Conservation (phyloP, 2,797 vertebrate genomes). For the Chanos chanos region DNA sequence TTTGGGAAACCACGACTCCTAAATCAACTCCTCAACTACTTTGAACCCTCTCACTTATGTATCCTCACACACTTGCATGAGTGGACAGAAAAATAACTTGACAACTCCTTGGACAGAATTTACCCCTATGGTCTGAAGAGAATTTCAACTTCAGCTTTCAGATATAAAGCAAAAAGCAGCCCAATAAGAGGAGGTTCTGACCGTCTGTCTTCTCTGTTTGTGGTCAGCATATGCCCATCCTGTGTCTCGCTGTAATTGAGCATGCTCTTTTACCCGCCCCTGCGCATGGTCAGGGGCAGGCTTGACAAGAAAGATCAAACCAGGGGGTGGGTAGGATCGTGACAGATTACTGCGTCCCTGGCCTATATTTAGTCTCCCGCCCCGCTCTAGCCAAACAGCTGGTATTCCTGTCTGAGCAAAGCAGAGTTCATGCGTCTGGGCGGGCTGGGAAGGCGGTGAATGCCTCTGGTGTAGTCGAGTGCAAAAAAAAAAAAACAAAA, state of each 20-base stretch:
- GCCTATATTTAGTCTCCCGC: slow-evolving; percentile 56
- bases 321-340: slow-evolving; percentile 56
- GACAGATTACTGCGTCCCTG: slow-evolving; percentile 63
- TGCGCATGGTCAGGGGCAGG: neutral
- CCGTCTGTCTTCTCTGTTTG: neutral
- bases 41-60: too few relatives aligned
- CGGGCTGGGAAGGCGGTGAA: slow-evolving; percentile 26
- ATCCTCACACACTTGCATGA: too few relatives aligned
- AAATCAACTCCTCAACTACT: too few relatives aligned
- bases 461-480: slow-evolving; percentile 16
- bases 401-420: slow-evolving; percentile 73
- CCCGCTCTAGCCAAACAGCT: slow-evolving; percentile 63
- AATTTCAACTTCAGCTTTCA: too few relatives aligned
- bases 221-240: neutral
- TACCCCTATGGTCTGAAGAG: too few relatives aligned
- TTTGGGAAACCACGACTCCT: too few relatives aligned
- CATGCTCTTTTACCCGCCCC: too few relatives aligned
- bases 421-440: slow-evolving; percentile 44
- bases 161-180: too few relatives aligned
- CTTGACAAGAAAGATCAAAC: slow-evolving; percentile 27
- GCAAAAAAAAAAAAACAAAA: too few relatives aligned
- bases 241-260: too few relatives aligned
- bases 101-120: too few relatives aligned
- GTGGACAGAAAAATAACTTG: too few relatives aligned
- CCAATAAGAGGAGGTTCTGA: neutral